phyloP scores from a whole-genome alignment of 2,113 vertebrate species.

The Dunckerocampus dactyliophorus region DNA sequence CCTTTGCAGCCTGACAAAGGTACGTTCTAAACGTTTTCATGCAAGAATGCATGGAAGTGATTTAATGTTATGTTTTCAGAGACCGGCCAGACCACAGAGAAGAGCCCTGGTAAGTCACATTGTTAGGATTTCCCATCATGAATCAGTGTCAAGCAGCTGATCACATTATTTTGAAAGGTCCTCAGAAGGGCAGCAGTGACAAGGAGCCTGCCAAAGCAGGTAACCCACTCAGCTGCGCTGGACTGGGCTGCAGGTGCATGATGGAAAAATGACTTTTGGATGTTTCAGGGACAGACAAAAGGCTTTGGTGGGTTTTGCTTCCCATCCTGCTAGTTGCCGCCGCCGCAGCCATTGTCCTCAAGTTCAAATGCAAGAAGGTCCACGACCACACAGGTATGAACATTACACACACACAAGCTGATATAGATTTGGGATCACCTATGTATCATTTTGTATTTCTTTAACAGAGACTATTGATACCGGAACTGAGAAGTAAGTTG shows the following conservation, averaged over 20 bases:
- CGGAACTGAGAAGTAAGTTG: constrained; percentile 74
- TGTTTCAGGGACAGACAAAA: constrained; percentile 37
- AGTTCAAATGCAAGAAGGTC: constrained; percentile 61
- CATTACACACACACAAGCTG: not conserved
- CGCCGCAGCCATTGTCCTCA: constrained; percentile 38
- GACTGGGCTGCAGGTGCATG: not conserved
- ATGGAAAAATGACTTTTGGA: not conserved
- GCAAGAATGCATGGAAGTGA: no score
- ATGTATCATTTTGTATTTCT: not conserved
- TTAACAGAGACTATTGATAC: constrained; percentile 61
- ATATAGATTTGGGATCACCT: not conserved
- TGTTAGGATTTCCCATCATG: not conserved
- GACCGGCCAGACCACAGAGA: not conserved
- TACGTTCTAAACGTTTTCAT: not conserved
- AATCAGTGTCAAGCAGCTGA: not conserved
- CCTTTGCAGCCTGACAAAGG: not conserved
- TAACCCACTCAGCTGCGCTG: constrained; percentile 1
- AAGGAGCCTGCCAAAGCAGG: constrained; percentile 13
- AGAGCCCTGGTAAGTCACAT: constrained; percentile 15
- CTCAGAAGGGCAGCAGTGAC: not conserved
- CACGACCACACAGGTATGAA: constrained; percentile 59
- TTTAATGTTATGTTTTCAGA: no score
- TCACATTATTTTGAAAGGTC: constrained; percentile 13
- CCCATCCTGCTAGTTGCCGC: constrained; percentile 11
- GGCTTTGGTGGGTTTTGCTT: constrained; percentile 60